Conservation (phyloP, 2,888 invertebrate genomes). For the Tribolium freemani region DNA sequence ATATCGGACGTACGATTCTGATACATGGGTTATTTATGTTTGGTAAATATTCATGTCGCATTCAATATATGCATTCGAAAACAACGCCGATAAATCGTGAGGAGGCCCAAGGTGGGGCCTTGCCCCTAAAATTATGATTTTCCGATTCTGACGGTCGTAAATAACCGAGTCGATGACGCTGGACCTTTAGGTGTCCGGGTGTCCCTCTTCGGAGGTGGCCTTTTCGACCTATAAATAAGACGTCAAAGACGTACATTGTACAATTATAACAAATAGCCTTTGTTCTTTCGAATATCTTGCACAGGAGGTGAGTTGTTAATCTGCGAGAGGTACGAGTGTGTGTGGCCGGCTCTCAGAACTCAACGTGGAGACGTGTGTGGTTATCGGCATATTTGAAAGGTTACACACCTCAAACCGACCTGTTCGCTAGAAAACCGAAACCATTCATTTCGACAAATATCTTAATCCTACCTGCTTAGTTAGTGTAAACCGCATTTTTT, state of each 20-base stretch:
- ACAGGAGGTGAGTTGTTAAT: conserved; percentile 45
- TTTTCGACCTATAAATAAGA: conserved; percentile 44
- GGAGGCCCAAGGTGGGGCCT: conserved; percentile 1
- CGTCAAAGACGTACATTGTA: conserved; percentile 47
- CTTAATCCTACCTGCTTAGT: conserved; percentile 31
- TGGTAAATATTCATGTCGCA: conserved; percentile 35
- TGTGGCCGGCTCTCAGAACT: conserved; percentile 43
- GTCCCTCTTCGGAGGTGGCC: conserved; percentile 31
- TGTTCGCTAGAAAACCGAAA: conserved; percentile 23
- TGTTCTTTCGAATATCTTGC: conserved; percentile 46
- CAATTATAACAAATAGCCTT: conserved; percentile 50
- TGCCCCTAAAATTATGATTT: conserved; percentile 27
- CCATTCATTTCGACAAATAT: conserved; percentile 27
- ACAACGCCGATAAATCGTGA: conserved; percentile 30
- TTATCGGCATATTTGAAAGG: conserved; percentile 38
- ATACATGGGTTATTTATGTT: conserved; percentile 26
- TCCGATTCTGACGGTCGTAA: conserved; percentile 15
- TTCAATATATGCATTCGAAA: conserved; percentile 28
- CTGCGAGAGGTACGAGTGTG: conserved; percentile 43
- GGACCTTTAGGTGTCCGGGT: conserved; percentile 17
- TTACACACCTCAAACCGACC: conserved; percentile 27
- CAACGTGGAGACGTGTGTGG: conserved; percentile 33
- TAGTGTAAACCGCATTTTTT: conserved; percentile 23
- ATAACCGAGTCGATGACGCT: conserved; percentile 27
- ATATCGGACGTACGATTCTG: conserved; percentile 22